Evolutionary conservation across 2,113 vertebrate species (phyloP), one percentile per base, ranked within the genome.

Genomic region (Zapus hudsonius): DNA sequence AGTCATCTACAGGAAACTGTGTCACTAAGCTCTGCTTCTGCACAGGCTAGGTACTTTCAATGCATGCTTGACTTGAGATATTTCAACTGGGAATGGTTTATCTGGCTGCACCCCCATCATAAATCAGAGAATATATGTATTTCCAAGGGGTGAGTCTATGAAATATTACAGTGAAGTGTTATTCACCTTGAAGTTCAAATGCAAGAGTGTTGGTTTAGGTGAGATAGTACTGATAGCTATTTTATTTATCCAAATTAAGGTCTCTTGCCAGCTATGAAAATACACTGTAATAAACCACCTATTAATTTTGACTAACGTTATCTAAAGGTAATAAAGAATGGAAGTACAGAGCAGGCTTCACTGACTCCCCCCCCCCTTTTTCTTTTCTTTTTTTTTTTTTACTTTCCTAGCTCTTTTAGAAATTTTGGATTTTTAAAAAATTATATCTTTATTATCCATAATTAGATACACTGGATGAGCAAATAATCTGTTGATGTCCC

Each of bases 221-320:
- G 33, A 52, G 74, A 52, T 19, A 52, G 33, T 20, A 10, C 31
- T 47, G 38, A 47, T 88, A 57, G 16, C 64, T 47, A 0, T n/a
- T 87, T 82, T 84, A 63, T 78, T 74, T 69, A 42, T 69, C 33
- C 64, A 91, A 36, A 19, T 42, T 59, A 42, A 81, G 47, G 20
- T 79, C 81, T 83, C 40, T 33, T 83, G 61, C n/a, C 84, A 80
- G 47, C 33, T 86, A 22, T 78, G n/a, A 69, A 91, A 91, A 92
- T n/a, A 7, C 38, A 47, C 55, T 84, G 59, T 13, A 81, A 42
- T 80, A 47, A 59, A 70, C 42, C 69, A 59, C 88, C 78, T 75
- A n/a, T 66, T 90, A 42, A 70, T 25, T 64, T 59, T 27, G n/a
- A 75, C 87, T 84, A 84, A 63, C 55, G 67, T 0, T 64, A 23